Percentiles rank a stretch among this genome's conserved stretches.
Conservation (phyloP, 35 echinoderm and acorn worm genomes). For the Anneissia japonica region DNA sequence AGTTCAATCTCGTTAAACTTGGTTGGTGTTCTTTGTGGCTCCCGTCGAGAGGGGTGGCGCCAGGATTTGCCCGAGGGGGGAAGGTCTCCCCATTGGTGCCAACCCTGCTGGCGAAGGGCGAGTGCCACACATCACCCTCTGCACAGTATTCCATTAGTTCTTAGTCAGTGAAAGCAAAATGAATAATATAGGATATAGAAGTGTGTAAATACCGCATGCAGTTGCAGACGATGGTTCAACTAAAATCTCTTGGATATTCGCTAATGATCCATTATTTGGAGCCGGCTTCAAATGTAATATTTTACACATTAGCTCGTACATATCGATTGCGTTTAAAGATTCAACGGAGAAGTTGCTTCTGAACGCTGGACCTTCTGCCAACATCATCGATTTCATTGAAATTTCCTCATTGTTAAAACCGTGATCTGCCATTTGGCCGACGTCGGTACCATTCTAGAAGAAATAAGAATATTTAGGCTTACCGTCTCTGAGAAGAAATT, state of each 20-base stretch:
- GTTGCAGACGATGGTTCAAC: background rate
- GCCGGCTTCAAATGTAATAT: background rate
- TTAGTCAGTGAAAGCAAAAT: background rate
- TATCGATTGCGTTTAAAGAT: background rate
- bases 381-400: background rate
- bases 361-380: background rate
- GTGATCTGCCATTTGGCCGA: background rate
- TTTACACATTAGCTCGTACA: background rate
- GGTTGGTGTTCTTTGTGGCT: too few species aligned
- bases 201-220: background rate
- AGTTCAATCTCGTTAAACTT: too few species aligned
- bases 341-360: background rate
- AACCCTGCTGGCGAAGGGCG: too few species aligned
- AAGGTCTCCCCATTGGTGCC: too few species aligned
- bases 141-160: too few species aligned
- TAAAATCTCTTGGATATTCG: background rate
- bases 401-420: background rate
- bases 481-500: too few species aligned
- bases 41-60: too few species aligned
- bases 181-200: background rate
- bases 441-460: background rate
- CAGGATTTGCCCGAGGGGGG: too few species aligned
- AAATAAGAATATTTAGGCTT: too few species aligned
- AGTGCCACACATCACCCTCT: too few species aligned
- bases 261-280: background rate